Conservation (phyloP, 1,140 invertebrate genomes). For the Lanistes nyassanus region DNA sequence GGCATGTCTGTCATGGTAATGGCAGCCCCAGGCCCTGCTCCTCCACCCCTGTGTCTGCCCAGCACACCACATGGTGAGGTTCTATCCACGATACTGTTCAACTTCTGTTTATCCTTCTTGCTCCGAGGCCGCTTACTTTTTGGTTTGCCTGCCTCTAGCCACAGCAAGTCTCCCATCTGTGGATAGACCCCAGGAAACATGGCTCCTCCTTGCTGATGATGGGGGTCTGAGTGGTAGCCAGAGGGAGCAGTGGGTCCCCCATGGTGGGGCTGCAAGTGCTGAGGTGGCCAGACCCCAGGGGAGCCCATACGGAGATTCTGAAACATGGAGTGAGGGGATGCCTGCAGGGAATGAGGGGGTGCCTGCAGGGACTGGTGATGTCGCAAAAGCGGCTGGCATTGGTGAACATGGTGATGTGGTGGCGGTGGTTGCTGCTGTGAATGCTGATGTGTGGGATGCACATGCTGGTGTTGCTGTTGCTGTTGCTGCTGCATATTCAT, state of each 20-base stretch:
- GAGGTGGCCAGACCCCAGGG: slow-evolving; percentile 21
- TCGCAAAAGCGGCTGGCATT: background rate
- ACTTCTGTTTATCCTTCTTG: slow-evolving; percentile 44
- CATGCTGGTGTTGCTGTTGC: slow-evolving; percentile 5
- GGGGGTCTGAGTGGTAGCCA: background rate
- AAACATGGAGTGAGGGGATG: slow-evolving; percentile 19
- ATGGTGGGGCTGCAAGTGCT: slow-evolving; percentile 12
- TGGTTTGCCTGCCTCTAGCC: slow-evolving; percentile 34
- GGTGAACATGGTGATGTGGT: background rate
- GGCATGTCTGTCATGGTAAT: background rate
- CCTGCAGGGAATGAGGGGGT: background rate
- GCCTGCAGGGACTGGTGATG: too few species aligned
- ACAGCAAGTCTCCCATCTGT: slow-evolving; percentile 32
- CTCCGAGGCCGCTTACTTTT: slow-evolving; percentile 33
- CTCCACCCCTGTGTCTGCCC: background rate
- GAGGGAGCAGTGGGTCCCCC: background rate
- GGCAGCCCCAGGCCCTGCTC: background rate
- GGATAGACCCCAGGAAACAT: slow-evolving; percentile 8
- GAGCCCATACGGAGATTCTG: slow-evolving; percentile 26
- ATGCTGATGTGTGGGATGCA: background rate
- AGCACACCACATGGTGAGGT: slow-evolving; percentile 43
- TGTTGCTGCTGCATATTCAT: background rate
- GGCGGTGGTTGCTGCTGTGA: too few species aligned
- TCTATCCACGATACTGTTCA: slow-evolving; percentile 49
- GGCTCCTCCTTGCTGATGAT: background rate